Evolutionary conservation across 1,140 invertebrate genomes (phyloP).

Genomic region (Lepeophtheirus salmonis): DNA sequence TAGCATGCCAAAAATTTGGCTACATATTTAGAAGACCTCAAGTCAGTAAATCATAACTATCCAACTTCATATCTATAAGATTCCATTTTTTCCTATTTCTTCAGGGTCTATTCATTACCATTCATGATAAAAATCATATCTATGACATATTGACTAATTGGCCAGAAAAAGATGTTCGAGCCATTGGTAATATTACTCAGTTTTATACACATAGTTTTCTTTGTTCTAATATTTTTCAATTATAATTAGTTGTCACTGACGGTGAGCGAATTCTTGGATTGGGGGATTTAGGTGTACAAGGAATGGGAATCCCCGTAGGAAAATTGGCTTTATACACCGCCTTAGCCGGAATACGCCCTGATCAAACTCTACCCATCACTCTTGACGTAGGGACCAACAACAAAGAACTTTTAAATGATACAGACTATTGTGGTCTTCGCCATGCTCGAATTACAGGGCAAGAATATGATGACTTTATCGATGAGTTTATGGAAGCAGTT

Average conservation of each 20-base stretch:
- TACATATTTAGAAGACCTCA: constrained; percentile 79
- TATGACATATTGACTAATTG: constrained; percentile 73
- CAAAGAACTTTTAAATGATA: constrained; percentile 67
- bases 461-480: constrained; percentile 83
- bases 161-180: constrained; percentile 77
- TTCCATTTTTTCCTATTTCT: not conserved
- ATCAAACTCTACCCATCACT: constrained; percentile 73
- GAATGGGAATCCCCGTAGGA: constrained; percentile 88
- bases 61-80: not conserved
- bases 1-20: constrained; percentile 91
- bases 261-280: constrained; percentile 83
- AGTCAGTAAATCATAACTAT: constrained; percentile 23
- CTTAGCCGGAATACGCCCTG: constrained; percentile 75
- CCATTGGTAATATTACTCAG: constrained; percentile 42
- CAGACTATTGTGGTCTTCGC: constrained; percentile 78
- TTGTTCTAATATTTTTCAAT: no score
- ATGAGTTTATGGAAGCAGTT: constrained; percentile 93
- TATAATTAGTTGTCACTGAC: constrained; percentile 76
- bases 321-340: constrained; percentile 83
- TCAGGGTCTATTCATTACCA: constrained; percentile 77
- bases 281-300: constrained; percentile 80
- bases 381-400: constrained; percentile 86
- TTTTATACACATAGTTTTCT: no score
- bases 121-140: constrained; percentile 84
- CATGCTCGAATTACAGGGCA: constrained; percentile 64